Evolutionary conservation across 2,888 invertebrate species (phyloP), one percentile per base, ranked within the genome.

Genomic region (Lathronympha strigana): DNA sequence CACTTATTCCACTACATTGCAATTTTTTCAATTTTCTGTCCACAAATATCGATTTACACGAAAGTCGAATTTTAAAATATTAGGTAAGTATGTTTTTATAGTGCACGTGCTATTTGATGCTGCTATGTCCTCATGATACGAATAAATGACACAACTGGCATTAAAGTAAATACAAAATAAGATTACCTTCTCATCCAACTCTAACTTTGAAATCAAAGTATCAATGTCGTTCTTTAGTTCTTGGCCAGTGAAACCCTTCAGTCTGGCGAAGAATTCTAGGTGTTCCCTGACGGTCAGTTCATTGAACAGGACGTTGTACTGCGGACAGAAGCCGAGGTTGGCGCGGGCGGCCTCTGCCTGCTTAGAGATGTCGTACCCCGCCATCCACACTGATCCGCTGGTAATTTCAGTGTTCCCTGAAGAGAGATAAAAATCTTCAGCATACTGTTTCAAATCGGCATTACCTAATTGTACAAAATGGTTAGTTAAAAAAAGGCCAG

Each of bases 201-300:
- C 94, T 61, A 97, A 86, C 68, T 95, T 88, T 40, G 89, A 84
- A 36, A 62, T 62, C 13, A 62, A 36, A 2, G 33, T 45, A 23
- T 62, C 36, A 9, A 76, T 67, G 6, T 75, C 73, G 0, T 91
- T 89, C n/a, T 83, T 76, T 0, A 95, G 89, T 15, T 73, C 61
- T 6, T 82, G 76, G 0, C 87, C 93, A 4, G 80, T 77, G 87
- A 40, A 95, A 83, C 0, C 95, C 95, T 17, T 95, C 91, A 96
- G 85, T 36, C 94, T 76, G n/a, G 94, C 93, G 80, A 94, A 95
- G 77, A 95, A 88, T 15, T 88, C 86, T 17, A 96, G 80, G 1
- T 94, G 95, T 82, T 96, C 95, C 49, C 95, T 93, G 0, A 95
- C 95, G 0, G 95, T 95, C 76, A 96, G 87, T 80, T 95, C 94